Evolutionary conservation across 2,797 vertebrate species (phyloP).

Genomic region (Neoniphon sammara): DNA sequence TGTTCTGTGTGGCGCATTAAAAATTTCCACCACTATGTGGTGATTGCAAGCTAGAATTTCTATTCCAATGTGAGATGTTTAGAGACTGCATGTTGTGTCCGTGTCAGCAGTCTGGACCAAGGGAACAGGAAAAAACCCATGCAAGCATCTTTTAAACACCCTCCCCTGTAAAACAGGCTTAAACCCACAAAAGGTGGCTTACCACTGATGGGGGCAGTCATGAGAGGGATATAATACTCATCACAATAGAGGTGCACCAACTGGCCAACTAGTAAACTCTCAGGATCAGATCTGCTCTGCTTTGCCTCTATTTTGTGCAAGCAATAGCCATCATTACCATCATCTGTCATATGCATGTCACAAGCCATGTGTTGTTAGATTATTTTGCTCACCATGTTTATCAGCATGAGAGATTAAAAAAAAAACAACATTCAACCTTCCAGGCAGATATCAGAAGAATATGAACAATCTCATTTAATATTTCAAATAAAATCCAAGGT

Average conservation of each 20-base stretch:
- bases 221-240: conserved; percentile 65
- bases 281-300: conserved; percentile 19
- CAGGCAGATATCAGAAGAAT: not conserved
- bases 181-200: conserved; percentile 79
- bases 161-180: conserved; percentile 70
- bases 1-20: conserved; percentile 17
- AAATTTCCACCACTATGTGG: conserved; percentile 33
- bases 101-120: conserved; percentile 81
- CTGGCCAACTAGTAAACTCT: conserved; percentile 52
- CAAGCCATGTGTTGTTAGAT: not conserved
- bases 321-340: not conserved
- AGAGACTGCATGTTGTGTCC: conserved; percentile 57
- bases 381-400: not conserved
- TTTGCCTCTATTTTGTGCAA: conserved; percentile 3
- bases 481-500: not conserved
- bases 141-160: conserved; percentile 79
- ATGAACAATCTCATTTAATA: not conserved
- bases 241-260: conserved; percentile 69
- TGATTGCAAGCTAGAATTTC: conserved; percentile 28
- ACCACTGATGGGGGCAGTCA: conserved; percentile 58
- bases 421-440: not conserved
- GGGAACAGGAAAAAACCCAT: conserved; percentile 74
- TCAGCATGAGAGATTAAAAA: not conserved
- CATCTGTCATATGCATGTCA: not conserved
- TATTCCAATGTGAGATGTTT: conserved; percentile 52